Conservation (phyloP, 2,797 vertebrate species). For the Megaceryle alcyon region DNA sequence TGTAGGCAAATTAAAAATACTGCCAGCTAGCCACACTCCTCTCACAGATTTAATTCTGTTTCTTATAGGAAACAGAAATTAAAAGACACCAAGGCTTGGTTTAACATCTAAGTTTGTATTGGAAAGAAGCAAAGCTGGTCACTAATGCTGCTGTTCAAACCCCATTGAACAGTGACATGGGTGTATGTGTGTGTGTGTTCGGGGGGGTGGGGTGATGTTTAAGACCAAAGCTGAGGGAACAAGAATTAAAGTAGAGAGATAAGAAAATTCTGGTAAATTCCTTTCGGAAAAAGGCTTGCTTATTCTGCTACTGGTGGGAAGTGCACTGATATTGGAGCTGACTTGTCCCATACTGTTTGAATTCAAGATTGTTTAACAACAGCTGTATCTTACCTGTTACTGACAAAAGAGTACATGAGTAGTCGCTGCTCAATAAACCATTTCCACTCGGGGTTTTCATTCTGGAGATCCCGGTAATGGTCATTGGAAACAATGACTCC, state of each 20-base stretch:
- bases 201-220: background rate
- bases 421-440: slow-evolving; percentile 90
- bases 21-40: background rate
- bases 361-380: background rate
- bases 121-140: background rate
- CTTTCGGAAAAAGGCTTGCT: rapidly evolving
- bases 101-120: background rate
- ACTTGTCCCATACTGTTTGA: background rate
- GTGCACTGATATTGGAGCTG: background rate
- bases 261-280: background rate
- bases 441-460: slow-evolving; percentile 89
- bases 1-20: background rate
- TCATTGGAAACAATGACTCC: slow-evolving; percentile 93
- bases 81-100: background rate
- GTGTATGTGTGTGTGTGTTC: too few relatives aligned
- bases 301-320: background rate
- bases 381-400: slow-evolving; percentile 81
- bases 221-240: background rate
- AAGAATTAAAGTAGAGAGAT: background rate
- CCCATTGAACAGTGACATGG: background rate
- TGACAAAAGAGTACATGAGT: slow-evolving; percentile 92
- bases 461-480: slow-evolving; percentile 90
- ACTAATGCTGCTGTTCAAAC: background rate
- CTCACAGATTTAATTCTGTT: background rate
- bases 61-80: background rate